Conservation (phyloP, 1,140 invertebrate species). For the Halictus rubicundus region DNA sequence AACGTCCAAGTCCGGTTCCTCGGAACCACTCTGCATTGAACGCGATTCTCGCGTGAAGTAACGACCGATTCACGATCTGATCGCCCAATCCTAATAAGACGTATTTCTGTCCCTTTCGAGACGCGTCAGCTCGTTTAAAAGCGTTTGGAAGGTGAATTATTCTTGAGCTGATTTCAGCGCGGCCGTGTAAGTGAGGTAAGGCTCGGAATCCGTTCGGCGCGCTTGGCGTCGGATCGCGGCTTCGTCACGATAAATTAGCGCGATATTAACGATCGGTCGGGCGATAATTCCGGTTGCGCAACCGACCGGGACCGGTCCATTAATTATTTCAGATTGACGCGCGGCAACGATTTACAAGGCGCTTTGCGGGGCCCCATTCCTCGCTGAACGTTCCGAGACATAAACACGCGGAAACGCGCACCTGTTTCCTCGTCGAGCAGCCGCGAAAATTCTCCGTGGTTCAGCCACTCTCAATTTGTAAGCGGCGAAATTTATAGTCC, state of each 20-base stretch:
- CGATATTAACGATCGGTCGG: slow-evolving; percentile 55
- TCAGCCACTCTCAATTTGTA: slow-evolving; percentile 40
- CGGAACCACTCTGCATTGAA: not conserved
- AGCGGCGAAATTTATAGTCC: slow-evolving; percentile 42
- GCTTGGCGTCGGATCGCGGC: not conserved
- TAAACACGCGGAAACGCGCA: slow-evolving; percentile 48
- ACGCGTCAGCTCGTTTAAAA: not conserved
- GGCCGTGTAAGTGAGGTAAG: slow-evolving; percentile 19
- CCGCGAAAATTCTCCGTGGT: slow-evolving; percentile 26
- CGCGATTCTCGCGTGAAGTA: slow-evolving; percentile 3
- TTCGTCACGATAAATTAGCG: slow-evolving; percentile 55
- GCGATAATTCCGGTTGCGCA: slow-evolving; percentile 52
- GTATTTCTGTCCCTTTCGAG: not conserved
- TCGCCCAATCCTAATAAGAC: slow-evolving; percentile 15
- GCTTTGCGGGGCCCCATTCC: slow-evolving; percentile 23
- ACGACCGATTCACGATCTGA: not conserved
- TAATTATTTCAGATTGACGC: slow-evolving; percentile 60
- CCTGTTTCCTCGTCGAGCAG: slow-evolving; percentile 34
- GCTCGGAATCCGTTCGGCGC: not conserved
- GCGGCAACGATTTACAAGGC: slow-evolving; percentile 50
- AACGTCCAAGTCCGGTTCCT: not conserved
- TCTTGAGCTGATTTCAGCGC: slow-evolving; percentile 24
- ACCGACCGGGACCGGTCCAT: slow-evolving; percentile 38
- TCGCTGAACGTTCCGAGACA: slow-evolving; percentile 17
- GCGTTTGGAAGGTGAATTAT: slow-evolving; percentile 14